Conservation (phyloP, 1,140 invertebrate species). For the Adoxophyes honmai region DNA sequence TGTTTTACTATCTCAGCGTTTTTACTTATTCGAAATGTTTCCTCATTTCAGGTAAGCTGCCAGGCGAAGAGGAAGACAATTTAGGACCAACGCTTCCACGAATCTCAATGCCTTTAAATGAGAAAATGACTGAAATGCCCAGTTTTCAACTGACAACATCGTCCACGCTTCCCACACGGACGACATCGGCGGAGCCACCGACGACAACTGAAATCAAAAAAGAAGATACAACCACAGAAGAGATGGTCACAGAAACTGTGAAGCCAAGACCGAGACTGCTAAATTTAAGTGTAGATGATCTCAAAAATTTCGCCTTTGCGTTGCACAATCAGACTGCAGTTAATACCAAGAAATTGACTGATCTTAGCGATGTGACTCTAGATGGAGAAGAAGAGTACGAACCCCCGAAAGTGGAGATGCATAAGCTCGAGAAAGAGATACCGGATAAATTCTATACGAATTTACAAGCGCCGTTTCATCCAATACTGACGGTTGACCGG, state of each 20-base stretch:
- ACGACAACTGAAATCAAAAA: constrained; percentile 13
- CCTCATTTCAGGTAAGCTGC: constrained; percentile 54
- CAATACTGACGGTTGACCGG: constrained; percentile 41
- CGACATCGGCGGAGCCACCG: constrained; percentile 2
- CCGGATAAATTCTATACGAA: constrained; percentile 64
- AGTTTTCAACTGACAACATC: constrained; percentile 12
- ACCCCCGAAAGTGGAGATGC: constrained; percentile 27
- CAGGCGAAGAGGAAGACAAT: constrained; percentile 52
- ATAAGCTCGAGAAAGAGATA: constrained; percentile 44
- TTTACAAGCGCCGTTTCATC: constrained; percentile 58
- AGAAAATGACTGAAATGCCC: constrained; percentile 24
- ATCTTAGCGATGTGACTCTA: constrained; percentile 65
- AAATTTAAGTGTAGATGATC: constrained; percentile 61
- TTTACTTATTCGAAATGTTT: not conserved
- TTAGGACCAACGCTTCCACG: constrained; percentile 8
- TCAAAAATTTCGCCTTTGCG: constrained; percentile 63
- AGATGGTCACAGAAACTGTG: constrained; percentile 1
- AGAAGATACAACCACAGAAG: constrained; percentile 20
- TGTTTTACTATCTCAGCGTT: no score
- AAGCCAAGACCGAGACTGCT: constrained; percentile 59
- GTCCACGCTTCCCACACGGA: constrained; percentile 18
- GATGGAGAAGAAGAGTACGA: constrained; percentile 63
- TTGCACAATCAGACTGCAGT: constrained; percentile 57
- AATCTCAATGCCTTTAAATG: constrained; percentile 18
- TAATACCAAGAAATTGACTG: constrained; percentile 40